Evolutionary conservation across 2,888 invertebrate genomes (phyloP), one percentile per base, ranked within the genome.

Genomic region (Parascotia fuliginaria): DNA sequence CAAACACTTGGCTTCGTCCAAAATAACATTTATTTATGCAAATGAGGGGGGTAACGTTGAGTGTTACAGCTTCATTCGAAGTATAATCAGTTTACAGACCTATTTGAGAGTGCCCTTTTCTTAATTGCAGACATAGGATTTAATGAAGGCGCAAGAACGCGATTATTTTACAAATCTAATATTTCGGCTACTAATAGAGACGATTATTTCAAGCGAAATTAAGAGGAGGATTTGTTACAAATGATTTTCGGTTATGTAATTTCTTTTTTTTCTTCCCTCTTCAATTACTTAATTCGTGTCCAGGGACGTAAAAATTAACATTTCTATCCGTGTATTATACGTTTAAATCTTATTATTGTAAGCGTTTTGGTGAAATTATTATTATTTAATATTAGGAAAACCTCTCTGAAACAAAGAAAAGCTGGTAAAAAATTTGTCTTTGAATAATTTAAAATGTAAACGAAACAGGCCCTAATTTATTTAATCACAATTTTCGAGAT

Each of bases 1-100:
- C 74, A 79, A 79, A 77, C 75, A 76, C 74, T 75, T 68, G 53
- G 63, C 60, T 77, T 69, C 58, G 73, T 70, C 60, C 60, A 65
- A 70, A 83, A 78, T 75, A 81, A 79, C 74, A 75, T 81, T 85
- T 81, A 84, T 81, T 84, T 82, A 85, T 85, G 82, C 72, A 81
- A 86, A 87, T 83, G 64, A 73, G 60, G 67, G 60, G 75, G 73
- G 74, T 80, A 79, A 81, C 77, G 77, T 75, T 68, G 78, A 79
- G 77, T 79, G 78, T 83, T 83, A 85, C 83, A 79, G 82, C 82
- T 84, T 84, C 79, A 85, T 84, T 87, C 77, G 76, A 76, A 81
- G 79, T 76, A 82, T 83, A 83, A 85, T 83, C 84, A 85, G 80
- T 84, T 85, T 77, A 77, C 73, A 65, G 74, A 70, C 70, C 73